Base-by-base conservation (phyloP, 2,113 vertebrate genomes). In the Microcebus murinus region DNA sequence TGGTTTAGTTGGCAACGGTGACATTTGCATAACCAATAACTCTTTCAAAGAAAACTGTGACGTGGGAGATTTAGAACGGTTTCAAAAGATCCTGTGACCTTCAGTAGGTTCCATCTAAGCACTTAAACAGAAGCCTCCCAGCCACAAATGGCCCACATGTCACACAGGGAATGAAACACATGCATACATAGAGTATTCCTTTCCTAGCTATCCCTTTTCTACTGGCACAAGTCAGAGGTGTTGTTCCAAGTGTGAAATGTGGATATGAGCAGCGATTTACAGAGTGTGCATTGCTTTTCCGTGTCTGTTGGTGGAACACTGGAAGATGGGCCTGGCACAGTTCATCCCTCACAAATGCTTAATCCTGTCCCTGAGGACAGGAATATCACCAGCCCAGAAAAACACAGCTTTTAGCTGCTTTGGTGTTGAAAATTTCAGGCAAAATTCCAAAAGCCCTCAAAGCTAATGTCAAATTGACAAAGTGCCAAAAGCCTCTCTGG, bases 361-460 rank as follows among this genome's bases (percentile, higher is more conserved):
- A 96, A 87, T 94, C 90, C 92, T 21, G 45, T 96, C 95, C 87
- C 94, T 27, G n/a, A 95, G 94, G 96, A 95, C 74, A 92, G 71
- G 63, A 94, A 71, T 95, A 94, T 93, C 96, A 90, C 12, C 0
- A 97, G 80, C 76, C 63, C 67, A 82, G 92, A 92, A 95, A 97
- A 97, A 83, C 65, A 95, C 59, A 95, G 94, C 97, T 96, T 96
- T 97, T 94, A 96, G 90, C 94, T 83, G n/a, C 85, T 92, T 92
- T 74, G 55, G 84, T 97, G 95, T 73, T 96, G 93, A 97, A 97
- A 94, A 81, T 67, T 96, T 94, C 76, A 94, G 97, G 97, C 96
- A 97, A 94, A 89, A 91, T 88, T 97, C 96, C 96, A 97, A 97
- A 97, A 96, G 90, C 76, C 94, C 85, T 97, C 92, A 90, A 95